Base-by-base conservation (phyloP, 2,113 vertebrate genomes). In the Laticauda laticaudata region DNA sequence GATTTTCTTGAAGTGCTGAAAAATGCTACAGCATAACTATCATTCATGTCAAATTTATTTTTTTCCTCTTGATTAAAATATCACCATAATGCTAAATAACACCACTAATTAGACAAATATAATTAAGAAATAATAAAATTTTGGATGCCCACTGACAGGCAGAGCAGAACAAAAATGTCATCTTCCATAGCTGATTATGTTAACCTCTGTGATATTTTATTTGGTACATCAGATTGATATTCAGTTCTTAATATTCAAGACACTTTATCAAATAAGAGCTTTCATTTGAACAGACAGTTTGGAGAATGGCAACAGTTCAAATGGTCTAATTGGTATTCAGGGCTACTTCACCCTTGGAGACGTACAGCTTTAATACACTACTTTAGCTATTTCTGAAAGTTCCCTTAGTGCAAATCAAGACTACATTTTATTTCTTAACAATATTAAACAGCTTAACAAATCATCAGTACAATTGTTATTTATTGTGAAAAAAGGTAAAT, bases 361-460 rank as follows among this genome's bases (percentile, higher is more conserved):
- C 21, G 90, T 93, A 39, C 4, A 69, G 0, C 48, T 29, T 90
- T 85, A 86, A 92, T 88, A 29, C 94, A 93, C 12, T 45, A 61
- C 45, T 48, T 88, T 43, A 93, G 29, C 64, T 86, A 89, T 94
- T 92, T 93, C 94, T 90, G 34, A 95, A 93, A 34, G 59, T 21
- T 94, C n/a, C 10, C 91, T 61, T 23, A 43, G 56, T 69, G 64
- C 0, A 7, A 12, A 69, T 93, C 86, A 87, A 61, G 93, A 94
- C 89, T 91, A 94, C 95, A 94, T 94, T 56, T 94, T 87, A 26
- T 87, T 87, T 61, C 26, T 56, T 69, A 91, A 92, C n/a, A 75
- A 54, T 93, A 64, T 45, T 93, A 92, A 93, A 92, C 56, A 69
- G 8, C 91, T 91, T 23, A 93, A 88, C 39, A 93, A 94, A 86